Percentiles rank a stretch among this genome's conserved stretches.
These are phyloP conservation scores for Callyntrura guangdongensis DNA, from an alignment of 2,888 invertebrate species.

Conservation along the genomic window DNA sequence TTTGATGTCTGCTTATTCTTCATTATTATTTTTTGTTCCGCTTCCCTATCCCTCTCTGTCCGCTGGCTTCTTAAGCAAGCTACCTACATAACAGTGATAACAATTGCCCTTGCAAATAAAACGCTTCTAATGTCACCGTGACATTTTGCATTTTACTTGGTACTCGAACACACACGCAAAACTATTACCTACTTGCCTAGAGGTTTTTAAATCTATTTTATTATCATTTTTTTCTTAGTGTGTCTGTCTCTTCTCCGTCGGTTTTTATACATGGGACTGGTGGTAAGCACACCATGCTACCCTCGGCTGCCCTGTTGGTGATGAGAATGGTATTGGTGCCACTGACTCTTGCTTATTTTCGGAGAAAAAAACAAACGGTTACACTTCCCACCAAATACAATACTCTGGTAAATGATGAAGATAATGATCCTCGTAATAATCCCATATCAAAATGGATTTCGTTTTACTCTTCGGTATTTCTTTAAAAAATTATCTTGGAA, in stretches of 20 bases:
- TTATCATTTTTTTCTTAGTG: background rate
- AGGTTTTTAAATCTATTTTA: too few species aligned
- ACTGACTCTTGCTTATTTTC: constrained; percentile 2
- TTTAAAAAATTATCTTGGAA: background rate
- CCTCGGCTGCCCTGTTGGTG: background rate
- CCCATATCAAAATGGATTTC: constrained; percentile 62
- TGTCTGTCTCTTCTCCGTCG: background rate
- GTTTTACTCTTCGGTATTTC: constrained; percentile 45
- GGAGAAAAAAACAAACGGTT: constrained; percentile 53
- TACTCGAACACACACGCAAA: constrained; percentile 42
- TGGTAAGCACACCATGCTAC: background rate
- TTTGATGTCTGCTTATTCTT: background rate
- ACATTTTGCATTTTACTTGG: constrained; percentile 59
- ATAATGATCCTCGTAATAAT: constrained; percentile 42
- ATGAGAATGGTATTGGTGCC: background rate
- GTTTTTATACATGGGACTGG: too few species aligned
- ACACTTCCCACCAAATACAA: constrained; percentile 67
- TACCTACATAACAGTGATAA: background rate
- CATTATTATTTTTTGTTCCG: background rate
- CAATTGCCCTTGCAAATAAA: constrained; percentile 31
- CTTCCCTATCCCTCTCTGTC: background rate
- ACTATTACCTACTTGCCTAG: constrained; percentile 7
- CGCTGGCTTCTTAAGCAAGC: background rate
- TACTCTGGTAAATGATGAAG: constrained; percentile 22
- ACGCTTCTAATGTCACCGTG: constrained; percentile 72